Percentiles rank a stretch among this genome's conserved stretches.
phyloP scores from a whole-genome alignment of 2,888 invertebrate species.

The Clivina fossor region DNA sequence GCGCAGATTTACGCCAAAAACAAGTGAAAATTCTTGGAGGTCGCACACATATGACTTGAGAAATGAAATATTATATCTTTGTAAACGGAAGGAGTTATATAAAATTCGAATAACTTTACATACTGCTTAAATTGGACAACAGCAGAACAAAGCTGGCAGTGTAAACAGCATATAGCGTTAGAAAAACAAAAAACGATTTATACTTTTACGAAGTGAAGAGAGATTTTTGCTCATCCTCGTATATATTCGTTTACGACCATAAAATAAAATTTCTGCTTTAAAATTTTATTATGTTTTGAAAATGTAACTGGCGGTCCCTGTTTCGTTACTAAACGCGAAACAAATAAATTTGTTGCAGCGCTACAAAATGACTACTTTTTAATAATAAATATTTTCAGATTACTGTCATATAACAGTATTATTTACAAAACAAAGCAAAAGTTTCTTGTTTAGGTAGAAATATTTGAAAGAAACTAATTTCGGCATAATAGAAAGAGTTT shows the following conservation, averaged over 20 bases:
- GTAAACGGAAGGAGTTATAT: constrained; percentile 32
- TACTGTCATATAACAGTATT: no score
- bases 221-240: constrained; percentile 8
- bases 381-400: no score
- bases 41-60: constrained; percentile 7
- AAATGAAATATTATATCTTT: constrained; percentile 31
- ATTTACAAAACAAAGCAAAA: no score
- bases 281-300: constrained; percentile 26
- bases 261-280: constrained; percentile 22
- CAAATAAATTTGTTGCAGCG: no score
- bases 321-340: no score
- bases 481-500: no score
- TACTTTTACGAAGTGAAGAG: not conserved
- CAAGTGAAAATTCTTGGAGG: constrained; percentile 20
- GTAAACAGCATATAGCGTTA: no score
- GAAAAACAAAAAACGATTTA: constrained; percentile 10
- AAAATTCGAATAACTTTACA: constrained; percentile 32
- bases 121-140: constrained; percentile 30
- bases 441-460: no score
- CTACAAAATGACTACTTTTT: no score
- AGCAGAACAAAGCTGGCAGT: constrained; percentile 13
- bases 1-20: constrained; percentile 25
- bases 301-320: no score
- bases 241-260: constrained; percentile 4
- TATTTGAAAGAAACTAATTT: no score